These are phyloP conservation scores for Carlito syrichta DNA, from an alignment of 2,113 vertebrate genomes.

Conservation along the genomic window DNA sequence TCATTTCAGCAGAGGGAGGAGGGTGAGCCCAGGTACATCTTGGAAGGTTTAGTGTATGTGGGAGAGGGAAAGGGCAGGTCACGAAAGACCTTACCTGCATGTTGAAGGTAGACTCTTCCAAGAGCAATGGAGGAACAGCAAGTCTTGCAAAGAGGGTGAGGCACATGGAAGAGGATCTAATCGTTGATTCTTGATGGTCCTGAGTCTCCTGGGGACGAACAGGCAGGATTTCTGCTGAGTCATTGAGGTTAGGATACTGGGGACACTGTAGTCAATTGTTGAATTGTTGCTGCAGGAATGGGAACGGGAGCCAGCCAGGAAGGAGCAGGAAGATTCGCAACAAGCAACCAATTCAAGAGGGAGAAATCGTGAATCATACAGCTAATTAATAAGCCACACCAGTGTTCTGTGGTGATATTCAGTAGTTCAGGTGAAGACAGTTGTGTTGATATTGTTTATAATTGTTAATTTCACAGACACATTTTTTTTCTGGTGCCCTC, in stretches of 20 bases:
- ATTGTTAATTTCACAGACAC: constrained; percentile 1
- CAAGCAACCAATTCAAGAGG: background rate
- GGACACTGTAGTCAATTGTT: background rate
- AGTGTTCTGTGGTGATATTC: background rate
- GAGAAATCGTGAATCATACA: background rate
- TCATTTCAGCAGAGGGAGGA: background rate
- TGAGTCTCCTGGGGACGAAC: background rate
- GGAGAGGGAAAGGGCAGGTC: background rate
- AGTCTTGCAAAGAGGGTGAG: background rate
- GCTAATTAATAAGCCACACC: background rate
- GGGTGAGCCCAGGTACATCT: background rate
- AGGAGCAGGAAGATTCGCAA: background rate
- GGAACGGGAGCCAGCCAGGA: background rate
- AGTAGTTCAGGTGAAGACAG: background rate
- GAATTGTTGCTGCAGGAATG: background rate
- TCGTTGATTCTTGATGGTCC: background rate
- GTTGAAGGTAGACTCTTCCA: background rate
- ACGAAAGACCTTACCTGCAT: background rate
- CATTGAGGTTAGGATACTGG: background rate
- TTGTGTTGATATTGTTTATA: background rate
- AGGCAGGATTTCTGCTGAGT: background rate
- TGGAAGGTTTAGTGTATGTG: background rate
- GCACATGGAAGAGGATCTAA: background rate
- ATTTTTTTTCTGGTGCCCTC: background rate
- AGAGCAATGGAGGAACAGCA: background rate